These are phyloP conservation scores for Triops longicaudatus DNA, from an alignment of 1,140 invertebrate genomes.

Conservation along the genomic window DNA sequence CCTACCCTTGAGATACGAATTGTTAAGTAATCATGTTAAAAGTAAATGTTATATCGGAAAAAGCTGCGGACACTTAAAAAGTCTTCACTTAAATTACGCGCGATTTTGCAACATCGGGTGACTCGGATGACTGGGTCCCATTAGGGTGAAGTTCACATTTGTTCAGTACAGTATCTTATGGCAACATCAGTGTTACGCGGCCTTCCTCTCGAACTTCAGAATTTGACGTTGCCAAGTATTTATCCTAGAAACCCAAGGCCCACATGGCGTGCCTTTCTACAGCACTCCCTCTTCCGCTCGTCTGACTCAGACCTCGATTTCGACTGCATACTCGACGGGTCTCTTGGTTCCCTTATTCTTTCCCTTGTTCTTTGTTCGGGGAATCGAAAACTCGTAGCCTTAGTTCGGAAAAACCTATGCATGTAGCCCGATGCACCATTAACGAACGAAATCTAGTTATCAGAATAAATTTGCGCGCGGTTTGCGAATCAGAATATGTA, in stretches of 20 bases:
- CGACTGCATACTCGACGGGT: constrained; percentile 13
- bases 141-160: background rate
- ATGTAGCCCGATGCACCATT: background rate
- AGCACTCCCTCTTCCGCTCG: background rate
- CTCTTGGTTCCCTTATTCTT: background rate
- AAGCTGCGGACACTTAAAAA: background rate
- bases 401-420: background rate
- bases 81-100: background rate
- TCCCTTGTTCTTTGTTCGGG: background rate
- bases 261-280: constrained; percentile 14
- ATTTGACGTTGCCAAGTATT: background rate
- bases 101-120: background rate
- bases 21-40: no score
- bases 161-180: background rate
- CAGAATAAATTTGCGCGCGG: no score
- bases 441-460: background rate
- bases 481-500: no score
- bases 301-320: constrained; percentile 4
- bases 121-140: background rate
- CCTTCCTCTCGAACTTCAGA: background rate
- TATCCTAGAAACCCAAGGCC: constrained; percentile 13
- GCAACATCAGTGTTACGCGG: background rate
- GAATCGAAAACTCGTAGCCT: background rate
- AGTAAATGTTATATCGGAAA: background rate
- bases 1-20: no score